phyloP scores from a whole-genome alignment of 2,797 vertebrate species.

The Pseudomugil gertrudae region DNA sequence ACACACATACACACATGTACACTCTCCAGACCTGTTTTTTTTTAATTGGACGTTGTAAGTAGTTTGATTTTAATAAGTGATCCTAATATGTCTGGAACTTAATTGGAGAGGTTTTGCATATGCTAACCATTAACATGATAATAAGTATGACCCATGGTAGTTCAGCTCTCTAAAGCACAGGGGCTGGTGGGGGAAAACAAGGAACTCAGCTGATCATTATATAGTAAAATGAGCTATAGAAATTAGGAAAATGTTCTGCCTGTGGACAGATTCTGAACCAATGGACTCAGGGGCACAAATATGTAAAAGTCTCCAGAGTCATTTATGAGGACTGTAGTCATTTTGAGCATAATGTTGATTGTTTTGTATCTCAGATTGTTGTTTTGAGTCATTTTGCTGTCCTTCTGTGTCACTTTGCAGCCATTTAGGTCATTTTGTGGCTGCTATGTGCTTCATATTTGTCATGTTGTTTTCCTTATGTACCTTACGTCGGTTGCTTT shows the following conservation, averaged over 20 bases:
- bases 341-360: background rate
- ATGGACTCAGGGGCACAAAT: background rate
- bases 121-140: slow-evolving; percentile 24
- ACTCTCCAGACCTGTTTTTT: slow-evolving; percentile 16
- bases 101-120: slow-evolving; percentile 30
- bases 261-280: background rate
- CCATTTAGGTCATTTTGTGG: background rate
- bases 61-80: slow-evolving; percentile 32
- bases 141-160: slow-evolving; percentile 8
- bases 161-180: slow-evolving; percentile 9
- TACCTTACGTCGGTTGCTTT: background rate
- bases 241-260: background rate
- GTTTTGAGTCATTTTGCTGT: background rate
- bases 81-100: slow-evolving; percentile 26
- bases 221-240: background rate
- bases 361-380: background rate
- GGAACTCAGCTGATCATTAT: background rate
- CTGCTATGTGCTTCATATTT: background rate
- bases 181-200: slow-evolving; percentile 4
- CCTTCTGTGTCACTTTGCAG: background rate
- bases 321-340: background rate
- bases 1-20: slow-evolving; percentile 11
- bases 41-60: slow-evolving; percentile 31
- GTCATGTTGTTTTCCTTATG: background rate
- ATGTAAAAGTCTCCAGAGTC: background rate